Percentiles rank a stretch among this genome's conserved stretches.
phyloP scores from a whole-genome alignment of 2,113 vertebrate species.

The Dipodomys stephensi region DNA sequence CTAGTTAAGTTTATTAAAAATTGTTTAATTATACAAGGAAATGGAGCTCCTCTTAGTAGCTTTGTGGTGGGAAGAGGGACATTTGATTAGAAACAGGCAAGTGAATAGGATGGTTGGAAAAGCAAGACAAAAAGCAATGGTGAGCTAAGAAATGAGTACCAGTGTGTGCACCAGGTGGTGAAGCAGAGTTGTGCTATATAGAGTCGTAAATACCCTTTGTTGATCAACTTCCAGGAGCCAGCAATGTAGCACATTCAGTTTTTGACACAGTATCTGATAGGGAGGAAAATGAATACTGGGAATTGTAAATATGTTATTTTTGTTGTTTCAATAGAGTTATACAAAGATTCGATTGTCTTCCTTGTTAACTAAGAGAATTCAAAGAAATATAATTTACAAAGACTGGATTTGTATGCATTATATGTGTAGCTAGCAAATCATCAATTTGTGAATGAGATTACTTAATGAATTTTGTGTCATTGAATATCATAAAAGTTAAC shows the following conservation, averaged over 20 bases:
- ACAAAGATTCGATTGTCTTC: background rate
- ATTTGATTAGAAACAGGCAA: conserved; percentile 13
- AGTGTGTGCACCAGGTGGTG: background rate
- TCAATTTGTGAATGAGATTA: background rate
- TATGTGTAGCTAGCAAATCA: background rate
- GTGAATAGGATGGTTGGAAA: conserved; percentile 18
- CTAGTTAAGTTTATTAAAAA: background rate
- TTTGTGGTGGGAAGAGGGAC: background rate
- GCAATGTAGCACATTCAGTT: background rate
- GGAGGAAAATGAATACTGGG: conserved; percentile 35
- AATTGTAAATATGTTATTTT: background rate
- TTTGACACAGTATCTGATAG: background rate
- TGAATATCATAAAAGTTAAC: background rate
- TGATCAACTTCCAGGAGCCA: background rate
- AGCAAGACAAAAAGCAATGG: conserved; percentile 5
- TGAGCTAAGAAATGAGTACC: conserved; percentile 1
- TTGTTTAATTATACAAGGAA: background rate
- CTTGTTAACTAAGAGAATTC: background rate
- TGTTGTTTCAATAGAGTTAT: background rate
- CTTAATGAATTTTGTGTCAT: background rate
- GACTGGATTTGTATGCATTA: background rate
- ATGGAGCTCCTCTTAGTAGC: background rate
- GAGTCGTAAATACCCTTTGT: background rate
- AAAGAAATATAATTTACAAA: background rate
- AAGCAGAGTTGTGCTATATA: background rate